phyloP scores from a whole-genome alignment of 2,888 invertebrate genomes.

The Rapana venosa region DNA sequence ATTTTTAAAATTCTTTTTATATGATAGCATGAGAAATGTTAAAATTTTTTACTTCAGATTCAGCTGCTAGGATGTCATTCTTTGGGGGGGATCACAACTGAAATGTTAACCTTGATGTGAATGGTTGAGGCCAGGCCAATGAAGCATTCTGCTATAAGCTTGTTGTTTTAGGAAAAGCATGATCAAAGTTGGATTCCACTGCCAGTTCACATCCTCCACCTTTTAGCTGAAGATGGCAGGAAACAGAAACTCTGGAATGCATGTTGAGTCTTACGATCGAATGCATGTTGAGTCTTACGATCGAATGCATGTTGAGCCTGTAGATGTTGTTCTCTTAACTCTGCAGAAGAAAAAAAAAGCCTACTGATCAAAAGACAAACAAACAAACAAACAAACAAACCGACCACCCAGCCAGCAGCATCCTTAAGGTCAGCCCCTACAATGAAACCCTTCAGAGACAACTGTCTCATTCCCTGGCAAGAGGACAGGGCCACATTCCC shows the following conservation, averaged over 20 bases:
- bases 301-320: constrained; percentile 37
- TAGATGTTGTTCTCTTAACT: neutral
- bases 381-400: neutral
- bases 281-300: constrained; percentile 28
- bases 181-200: neutral
- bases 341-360: neutral
- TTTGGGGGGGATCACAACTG: no score
- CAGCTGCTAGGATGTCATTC: neutral
- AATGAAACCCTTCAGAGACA: neutral
- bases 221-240: neutral
- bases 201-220: neutral
- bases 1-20: no score
- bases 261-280: constrained; percentile 17
- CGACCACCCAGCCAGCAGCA: neutral
- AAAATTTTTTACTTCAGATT: neutral
- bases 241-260: constrained; percentile 35
- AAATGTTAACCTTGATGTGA: neutral
- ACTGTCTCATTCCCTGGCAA: neutral
- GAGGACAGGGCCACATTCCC: neutral
- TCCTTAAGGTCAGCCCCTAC: neutral
- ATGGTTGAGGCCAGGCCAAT: neutral
- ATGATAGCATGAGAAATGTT: neutral
- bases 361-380: neutral
- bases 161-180: neutral
- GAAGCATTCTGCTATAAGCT: no score